Conservation (phyloP, 2,113 vertebrate genomes). For the Stigmatopora argus region DNA sequence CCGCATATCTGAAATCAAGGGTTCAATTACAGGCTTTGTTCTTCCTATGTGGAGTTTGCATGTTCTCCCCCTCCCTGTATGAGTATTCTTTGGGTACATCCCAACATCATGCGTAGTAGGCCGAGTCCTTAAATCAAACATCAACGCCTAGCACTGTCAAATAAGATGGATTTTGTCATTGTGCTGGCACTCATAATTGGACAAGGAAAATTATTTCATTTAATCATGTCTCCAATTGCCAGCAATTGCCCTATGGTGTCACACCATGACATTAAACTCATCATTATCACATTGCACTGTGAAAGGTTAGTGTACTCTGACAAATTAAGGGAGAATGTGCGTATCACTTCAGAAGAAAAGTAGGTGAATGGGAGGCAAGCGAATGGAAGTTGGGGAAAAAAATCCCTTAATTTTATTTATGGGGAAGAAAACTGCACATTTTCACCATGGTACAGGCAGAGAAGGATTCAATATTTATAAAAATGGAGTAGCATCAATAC, state of each 20-base stretch:
- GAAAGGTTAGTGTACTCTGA: conserved; percentile 46
- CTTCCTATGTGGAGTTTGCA: too few relatives aligned
- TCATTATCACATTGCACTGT: conserved; percentile 40
- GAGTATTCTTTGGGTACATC: too few relatives aligned
- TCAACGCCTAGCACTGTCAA: conserved; percentile 5
- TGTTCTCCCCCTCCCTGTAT: too few relatives aligned
- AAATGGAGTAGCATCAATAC: neutral
- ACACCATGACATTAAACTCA: conserved; percentile 43
- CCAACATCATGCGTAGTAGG: too few relatives aligned
- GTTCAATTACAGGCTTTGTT: too few relatives aligned
- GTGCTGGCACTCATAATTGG: conserved; percentile 37
- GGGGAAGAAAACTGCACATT: neutral
- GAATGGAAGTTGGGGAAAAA: neutral
- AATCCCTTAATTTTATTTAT: conserved; percentile 14
- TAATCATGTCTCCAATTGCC: conserved; percentile 51
- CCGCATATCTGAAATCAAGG: too few relatives aligned
- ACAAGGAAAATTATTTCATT: conserved; percentile 39
- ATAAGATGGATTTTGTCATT: conserved; percentile 24
- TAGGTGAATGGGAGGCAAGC: neutral
- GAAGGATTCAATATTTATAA: conserved; percentile 19
- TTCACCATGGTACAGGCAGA: conserved; percentile 8
- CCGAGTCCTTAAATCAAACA: neutral
- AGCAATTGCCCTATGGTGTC: conserved; percentile 23
- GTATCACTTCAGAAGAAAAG: conserved; percentile 10
- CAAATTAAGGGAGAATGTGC: conserved; percentile 28